Base-by-base conservation (phyloP, 2,113 vertebrate genomes). In the Cyprinodon brontotheroides region DNA sequence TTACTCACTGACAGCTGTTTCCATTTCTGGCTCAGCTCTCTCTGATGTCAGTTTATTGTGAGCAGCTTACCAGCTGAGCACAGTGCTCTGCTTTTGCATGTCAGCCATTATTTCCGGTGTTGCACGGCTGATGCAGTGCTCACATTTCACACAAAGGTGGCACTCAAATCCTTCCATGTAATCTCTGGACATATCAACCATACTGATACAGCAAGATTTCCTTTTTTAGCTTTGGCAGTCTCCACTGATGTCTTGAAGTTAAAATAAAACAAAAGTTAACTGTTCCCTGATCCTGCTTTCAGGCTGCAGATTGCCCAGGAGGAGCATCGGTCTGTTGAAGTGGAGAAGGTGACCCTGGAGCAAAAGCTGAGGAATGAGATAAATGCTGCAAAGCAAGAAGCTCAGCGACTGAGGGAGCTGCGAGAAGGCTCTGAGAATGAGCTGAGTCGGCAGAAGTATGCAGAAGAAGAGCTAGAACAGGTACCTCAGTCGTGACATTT, bases 271-370 rank as follows among this genome's bases (percentile, higher is more conserved):
- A 5, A 4, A 61, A 37, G 15, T 61, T 15, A 61, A 43, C 11
- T 11, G 72, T 72, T 73, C 3, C 2, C 73, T 37, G 61, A 7
- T 9, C 20, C 20, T 65, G 68, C 17, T 65, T 2, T 0, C 88
- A 99, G 98, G 91, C 92, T 99, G 41, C 98, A 98, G 92, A 99
- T 98, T 48, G 98, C 98, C 0, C 98, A 99, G 90, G 98, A 99
- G 85, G 97, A 99, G 81, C 97, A 98, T 61, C 96, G 96, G 45
- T 96, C 97, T 0, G 97, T 99, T 61, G 97, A 99, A 87, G 97
- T 98, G 79, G 97, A 99, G 77, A 99, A 99, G 92, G 97, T 98
- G 12, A 96, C 95, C 77, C 94, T 99, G 91, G 98, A 99, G 92
- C 97, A 98, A 94, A 96, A 98, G 77, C 92, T 99, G 67, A 95